Base-by-base conservation (phyloP, 1,140 invertebrate genomes). In the Phenacoccus solenopsis region DNA sequence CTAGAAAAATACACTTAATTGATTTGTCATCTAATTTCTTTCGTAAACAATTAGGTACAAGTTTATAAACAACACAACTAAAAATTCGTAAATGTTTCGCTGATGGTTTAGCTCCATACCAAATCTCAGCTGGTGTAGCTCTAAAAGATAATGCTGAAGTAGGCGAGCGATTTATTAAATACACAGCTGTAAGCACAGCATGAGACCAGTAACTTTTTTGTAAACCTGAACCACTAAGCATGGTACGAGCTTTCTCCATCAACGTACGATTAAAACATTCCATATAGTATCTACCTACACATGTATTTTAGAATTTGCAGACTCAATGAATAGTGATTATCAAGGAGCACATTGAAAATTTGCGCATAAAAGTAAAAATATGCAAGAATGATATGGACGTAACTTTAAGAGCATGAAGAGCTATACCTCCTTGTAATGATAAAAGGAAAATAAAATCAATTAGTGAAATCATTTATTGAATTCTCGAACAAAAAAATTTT, bases 1-100 rank as follows among this genome's bases (percentile, higher is more conserved):
- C 76, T 10, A 79, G 70, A 12, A 70, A 22, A 28, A 16, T 57
- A n/a, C 49, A 72, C 20, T 71, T 69, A 38, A 64, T 67, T 20
- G 70, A 38, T 64, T 72, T 72, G 20, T 64, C 38, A 67, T 80
- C 77, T 71, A 74, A 79, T 69, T 79, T 80, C 24, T 69, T 71
- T 71, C 73, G 70, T 32, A 71, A 72, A 30, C 74, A 28, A 61
- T 70, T 68, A 16, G 71, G 75, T 12, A 74, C 64, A 28, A 72
- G 71, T 30, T 67, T 61, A 68, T 69, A 75, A 13, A 64, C 75
- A 57, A 69, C 69, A 28, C 72, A 75, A 20, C 77, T 76, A 73
- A 78, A 77, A 24, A 78, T 70, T n/a, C 70, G 25, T 9, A 78
- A 25, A 69, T 78, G 71, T 24, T 64, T 71, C 10, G 76, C 56